Evolutionary conservation across 2,888 invertebrate genomes (phyloP).

Genomic region (Xestobium rufovillosum): DNA sequence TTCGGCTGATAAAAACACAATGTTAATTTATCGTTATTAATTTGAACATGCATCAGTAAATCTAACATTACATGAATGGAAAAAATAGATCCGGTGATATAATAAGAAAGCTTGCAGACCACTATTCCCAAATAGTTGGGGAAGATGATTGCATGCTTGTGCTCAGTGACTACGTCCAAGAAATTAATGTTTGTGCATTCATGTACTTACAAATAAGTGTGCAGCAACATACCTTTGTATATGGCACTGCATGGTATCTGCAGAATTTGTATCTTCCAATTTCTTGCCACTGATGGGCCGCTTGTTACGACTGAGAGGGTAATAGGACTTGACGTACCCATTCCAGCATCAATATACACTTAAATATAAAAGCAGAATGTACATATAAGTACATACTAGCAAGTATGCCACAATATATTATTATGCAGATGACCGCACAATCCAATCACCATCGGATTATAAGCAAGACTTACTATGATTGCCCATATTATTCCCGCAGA

Average conservation of each 20-base stretch:
- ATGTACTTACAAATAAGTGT: no score
- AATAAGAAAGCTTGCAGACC: no score
- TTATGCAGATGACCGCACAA: no score
- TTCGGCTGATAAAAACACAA: conserved; percentile 50
- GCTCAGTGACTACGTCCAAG: no score
- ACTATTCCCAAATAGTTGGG: no score
- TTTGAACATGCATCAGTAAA: conserved; percentile 1
- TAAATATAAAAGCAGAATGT: conserved; percentile 27
- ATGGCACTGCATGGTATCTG: conserved; percentile 73
- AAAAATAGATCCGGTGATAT: no score
- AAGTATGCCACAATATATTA: no score
- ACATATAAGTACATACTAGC: no score
- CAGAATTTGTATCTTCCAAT: conserved; percentile 73
- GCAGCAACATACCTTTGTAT: conserved; percentile 56
- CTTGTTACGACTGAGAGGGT: conserved; percentile 76
- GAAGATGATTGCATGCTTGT: no score
- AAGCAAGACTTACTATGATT: conserved; percentile 61
- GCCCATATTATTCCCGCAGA: conserved; percentile 74
- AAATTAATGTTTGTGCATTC: no score
- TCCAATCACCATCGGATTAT: no score
- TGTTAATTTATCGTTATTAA: no score
- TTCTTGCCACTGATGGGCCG: conserved; percentile 62
- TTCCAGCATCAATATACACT: conserved; percentile 82
- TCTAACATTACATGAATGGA: conserved; percentile 2
- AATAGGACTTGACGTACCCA: conserved; percentile 67